Evolutionary conservation across 2,113 vertebrate species (phyloP), one percentile per base, ranked within the genome.

Genomic region (Steatornis caripensis): DNA sequence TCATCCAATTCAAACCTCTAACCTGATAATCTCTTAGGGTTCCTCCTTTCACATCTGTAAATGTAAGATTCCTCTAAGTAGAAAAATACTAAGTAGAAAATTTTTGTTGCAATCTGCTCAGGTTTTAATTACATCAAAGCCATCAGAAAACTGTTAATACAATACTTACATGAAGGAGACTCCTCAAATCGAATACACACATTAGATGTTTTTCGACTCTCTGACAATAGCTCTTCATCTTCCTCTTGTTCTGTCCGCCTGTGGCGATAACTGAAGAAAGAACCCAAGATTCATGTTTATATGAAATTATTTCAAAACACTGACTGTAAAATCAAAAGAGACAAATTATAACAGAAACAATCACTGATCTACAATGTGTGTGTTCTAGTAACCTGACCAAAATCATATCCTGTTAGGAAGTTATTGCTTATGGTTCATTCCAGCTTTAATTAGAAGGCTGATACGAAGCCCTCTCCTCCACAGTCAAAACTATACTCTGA

Each of bases 1-100:
- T 99, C 98, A 99, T 98, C 99, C 99, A 99, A 96, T 99, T 99
- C 93, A 99, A 96, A 55, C 99, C 99, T 97, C 99, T 97, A 96
- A 99, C 98, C 96, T 99, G 99, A 95, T 99, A 99, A 98, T 99
- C 99, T 97, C 99, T 98, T 89, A 99, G 88, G 4, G 98, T 97
- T 90, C 99, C 99, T 95, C 98, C 98, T 98, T 99, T 99, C 91
- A 99, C 98, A 98, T 99, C 99, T 99, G 95, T 49, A 97, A 97
- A 97, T 79, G 45, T 41, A 95, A 97, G 87, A 95, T 84, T 79
- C 32, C 45, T 94, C 83, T 96, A 92, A 91, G 79, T 95, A 95
- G 53, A 84, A 86, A 76, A 82, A 79, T 53, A 84, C 53, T 79
- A 81, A 43, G n/a, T 11, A 76, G 55, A 45, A 95, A 64, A 69